phyloP scores from a whole-genome alignment of 2,113 vertebrate genomes.

The Sebastes fasciatus region DNA sequence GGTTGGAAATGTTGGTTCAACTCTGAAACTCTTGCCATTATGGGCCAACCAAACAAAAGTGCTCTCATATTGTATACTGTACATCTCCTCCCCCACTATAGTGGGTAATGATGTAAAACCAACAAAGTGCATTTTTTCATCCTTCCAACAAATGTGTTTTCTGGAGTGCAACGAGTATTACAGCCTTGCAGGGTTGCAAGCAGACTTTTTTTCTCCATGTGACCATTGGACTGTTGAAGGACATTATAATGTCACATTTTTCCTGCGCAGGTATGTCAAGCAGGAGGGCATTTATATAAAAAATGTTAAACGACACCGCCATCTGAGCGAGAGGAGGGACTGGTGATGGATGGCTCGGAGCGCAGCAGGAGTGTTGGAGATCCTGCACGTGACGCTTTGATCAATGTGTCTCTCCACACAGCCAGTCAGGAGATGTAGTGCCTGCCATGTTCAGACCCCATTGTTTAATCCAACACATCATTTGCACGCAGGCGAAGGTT shows the following conservation, averaged over 20 bases:
- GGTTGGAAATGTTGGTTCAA: background rate
- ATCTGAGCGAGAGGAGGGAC: slow-evolving; percentile 35
- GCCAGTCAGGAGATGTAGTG: slow-evolving; percentile 59
- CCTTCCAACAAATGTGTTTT: background rate
- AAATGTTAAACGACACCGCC: slow-evolving; percentile 64
- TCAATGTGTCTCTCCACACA: slow-evolving; percentile 59
- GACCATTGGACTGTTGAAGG: slow-evolving; percentile 36
- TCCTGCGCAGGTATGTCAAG: slow-evolving; percentile 41
- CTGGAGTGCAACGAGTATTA: background rate
- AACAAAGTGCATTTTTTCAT: background rate
- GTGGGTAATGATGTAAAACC: background rate
- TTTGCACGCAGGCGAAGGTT: slow-evolving; percentile 70
- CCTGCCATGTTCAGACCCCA: slow-evolving; percentile 43
- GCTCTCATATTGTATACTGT: background rate
- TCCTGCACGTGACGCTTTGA: slow-evolving; percentile 65
- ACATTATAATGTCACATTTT: slow-evolving; percentile 33
- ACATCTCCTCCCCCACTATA: background rate
- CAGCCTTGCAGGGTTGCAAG: background rate
- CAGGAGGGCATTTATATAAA: slow-evolving; percentile 54
- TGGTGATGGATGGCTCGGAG: slow-evolving; percentile 62
- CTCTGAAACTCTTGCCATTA: background rate
- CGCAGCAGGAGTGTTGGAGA: slow-evolving; percentile 50
- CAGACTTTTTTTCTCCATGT: background rate
- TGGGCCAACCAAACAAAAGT: background rate
- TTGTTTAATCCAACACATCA: slow-evolving; percentile 67